phyloP scores from a whole-genome alignment of 2,888 invertebrate genomes.

The Aromia moschata region DNA sequence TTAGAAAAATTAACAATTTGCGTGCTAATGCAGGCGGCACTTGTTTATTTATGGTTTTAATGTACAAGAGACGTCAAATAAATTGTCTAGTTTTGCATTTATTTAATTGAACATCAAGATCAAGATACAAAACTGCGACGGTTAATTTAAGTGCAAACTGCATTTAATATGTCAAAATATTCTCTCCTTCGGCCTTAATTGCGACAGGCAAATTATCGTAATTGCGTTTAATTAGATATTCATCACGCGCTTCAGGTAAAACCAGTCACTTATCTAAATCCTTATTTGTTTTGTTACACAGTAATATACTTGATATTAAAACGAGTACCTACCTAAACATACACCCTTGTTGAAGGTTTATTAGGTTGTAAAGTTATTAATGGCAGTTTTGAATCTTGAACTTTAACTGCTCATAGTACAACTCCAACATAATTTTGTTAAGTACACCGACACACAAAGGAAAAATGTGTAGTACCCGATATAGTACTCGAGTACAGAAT shows the following conservation, averaged over 20 bases:
- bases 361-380: no score
- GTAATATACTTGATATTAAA: not conserved
- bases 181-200: constrained; percentile 8
- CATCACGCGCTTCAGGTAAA: not conserved
- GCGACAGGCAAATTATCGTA: constrained; percentile 7
- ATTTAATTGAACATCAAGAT: constrained; percentile 12
- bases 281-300: not conserved
- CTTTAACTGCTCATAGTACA: no score
- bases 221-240: constrained; percentile 18
- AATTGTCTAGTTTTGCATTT: constrained; percentile 7
- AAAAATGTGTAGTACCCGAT: no score
- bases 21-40: constrained; percentile 6
- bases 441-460: no score
- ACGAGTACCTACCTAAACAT: not conserved
- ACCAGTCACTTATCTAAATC: not conserved
- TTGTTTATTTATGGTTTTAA: constrained; percentile 19
- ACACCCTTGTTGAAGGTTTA: not conserved
- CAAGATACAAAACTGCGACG: not conserved
- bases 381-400: no score
- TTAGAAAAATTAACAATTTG: constrained; percentile 12
- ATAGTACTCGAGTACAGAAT: no score
- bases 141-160: constrained; percentile 14
- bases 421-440: no score
- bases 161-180: constrained; percentile 19
- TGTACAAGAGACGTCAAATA: constrained; percentile 12